phyloP scores from a whole-genome alignment of 2,888 invertebrate genomes.

The Oscheius sp. region DNA sequence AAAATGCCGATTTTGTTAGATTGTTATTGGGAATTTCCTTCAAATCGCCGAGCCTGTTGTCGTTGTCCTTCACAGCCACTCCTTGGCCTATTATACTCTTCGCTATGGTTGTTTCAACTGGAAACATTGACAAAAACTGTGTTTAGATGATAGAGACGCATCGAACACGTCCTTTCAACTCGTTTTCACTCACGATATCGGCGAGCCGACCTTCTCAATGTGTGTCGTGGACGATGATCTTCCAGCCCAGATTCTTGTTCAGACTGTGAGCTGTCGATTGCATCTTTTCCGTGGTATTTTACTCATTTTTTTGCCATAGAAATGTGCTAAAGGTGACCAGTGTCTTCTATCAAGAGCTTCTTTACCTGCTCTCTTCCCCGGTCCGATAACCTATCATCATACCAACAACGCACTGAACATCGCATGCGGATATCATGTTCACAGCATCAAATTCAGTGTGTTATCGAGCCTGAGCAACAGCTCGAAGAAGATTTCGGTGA shows the following conservation, averaged over 20 bases:
- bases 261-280: constrained; percentile 52
- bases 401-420: constrained; percentile 41
- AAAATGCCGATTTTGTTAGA: not conserved
- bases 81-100: constrained; percentile 10
- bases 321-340: constrained; percentile 45
- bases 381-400: constrained; percentile 47
- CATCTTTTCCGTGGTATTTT: constrained; percentile 41
- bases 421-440: constrained; percentile 44
- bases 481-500: constrained; percentile 50
- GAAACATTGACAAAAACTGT: not conserved
- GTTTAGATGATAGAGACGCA: constrained; percentile 34
- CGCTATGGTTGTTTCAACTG: constrained; percentile 1
- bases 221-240: constrained; percentile 38
- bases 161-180: constrained; percentile 38
- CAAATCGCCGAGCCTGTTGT: constrained; percentile 16
- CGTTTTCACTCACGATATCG: constrained; percentile 46
- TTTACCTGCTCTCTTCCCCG: constrained; percentile 51
- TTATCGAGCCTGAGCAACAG: constrained; percentile 40
- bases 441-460: constrained; percentile 49
- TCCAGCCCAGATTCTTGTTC: constrained; percentile 45
- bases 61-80: constrained; percentile 23
- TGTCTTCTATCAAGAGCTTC: constrained; percentile 46
- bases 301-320: too few relatives aligned
- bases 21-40: constrained; percentile 14
- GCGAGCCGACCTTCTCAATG: constrained; percentile 51